phyloP scores from a whole-genome alignment of 1,140 invertebrate species.

The Papilio polyxenes region DNA sequence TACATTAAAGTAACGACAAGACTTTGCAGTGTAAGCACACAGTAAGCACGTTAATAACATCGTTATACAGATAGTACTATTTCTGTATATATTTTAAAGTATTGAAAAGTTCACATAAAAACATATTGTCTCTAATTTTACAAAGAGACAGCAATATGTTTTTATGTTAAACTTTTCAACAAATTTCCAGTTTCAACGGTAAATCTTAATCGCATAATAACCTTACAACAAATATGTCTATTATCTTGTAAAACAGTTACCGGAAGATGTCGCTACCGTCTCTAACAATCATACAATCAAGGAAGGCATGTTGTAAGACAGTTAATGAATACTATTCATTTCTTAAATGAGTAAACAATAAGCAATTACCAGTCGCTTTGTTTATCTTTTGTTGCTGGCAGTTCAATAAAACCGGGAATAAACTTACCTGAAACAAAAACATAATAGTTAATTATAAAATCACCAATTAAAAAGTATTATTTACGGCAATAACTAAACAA shows the following conservation, averaged over 20 bases:
- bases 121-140: background rate
- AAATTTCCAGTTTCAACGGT: background rate
- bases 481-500: background rate
- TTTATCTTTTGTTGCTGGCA: background rate
- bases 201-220: background rate
- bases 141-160: background rate
- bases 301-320: background rate
- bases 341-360: slow-evolving; percentile 39
- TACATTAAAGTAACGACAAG: slow-evolving; percentile 1
- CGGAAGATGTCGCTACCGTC: slow-evolving; percentile 6
- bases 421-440: slow-evolving; percentile 61
- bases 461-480: slow-evolving; percentile 15
- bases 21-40: background rate
- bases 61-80: background rate
- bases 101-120: background rate
- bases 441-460: slow-evolving; percentile 39
- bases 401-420: slow-evolving; percentile 19
- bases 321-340: slow-evolving; percentile 33
- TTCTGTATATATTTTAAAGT: background rate
- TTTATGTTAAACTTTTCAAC: background rate
- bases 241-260: slow-evolving; percentile 13
- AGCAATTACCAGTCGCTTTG: slow-evolving; percentile 29
- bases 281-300: slow-evolving; percentile 22
- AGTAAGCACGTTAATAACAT: background rate
- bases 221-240: slow-evolving; percentile 1